A percentile compares a stretch with the other conserved stretches of the same genome.
Conservation (phyloP, 37 sponge, comb jelly and placozoan genomes). For the Oopsacas minuta region DNA sequence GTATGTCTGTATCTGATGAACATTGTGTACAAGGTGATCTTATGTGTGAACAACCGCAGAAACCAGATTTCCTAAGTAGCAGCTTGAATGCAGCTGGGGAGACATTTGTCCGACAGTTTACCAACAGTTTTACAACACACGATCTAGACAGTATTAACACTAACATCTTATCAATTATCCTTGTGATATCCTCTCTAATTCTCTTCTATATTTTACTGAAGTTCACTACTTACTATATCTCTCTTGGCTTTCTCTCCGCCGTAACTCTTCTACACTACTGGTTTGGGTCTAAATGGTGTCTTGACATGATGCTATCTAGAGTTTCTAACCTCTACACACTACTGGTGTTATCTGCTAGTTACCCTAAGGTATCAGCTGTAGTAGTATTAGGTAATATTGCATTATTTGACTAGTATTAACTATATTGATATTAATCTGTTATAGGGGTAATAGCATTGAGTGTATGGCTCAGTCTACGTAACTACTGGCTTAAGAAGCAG, state of each 20-base stretch:
- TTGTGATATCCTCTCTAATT: neutral
- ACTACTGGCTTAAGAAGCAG: constrained; percentile 11
- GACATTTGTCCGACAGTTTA: neutral
- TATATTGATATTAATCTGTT: neutral
- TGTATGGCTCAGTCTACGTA: neutral
- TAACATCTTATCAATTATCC: neutral
- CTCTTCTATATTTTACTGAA: neutral
- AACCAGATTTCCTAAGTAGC: neutral
- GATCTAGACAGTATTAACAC: neutral
- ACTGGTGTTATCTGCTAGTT: neutral
- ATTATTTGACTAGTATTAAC: neutral
- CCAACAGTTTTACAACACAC: neutral
- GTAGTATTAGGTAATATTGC: neutral
- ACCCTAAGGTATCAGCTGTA: neutral
- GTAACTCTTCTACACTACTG: neutral
- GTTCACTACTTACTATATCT: neutral
- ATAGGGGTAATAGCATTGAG: neutral
- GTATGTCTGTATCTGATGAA: neutral
- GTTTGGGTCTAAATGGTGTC: constrained; percentile 6
- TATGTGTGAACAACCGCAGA: neutral
- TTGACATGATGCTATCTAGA: neutral
- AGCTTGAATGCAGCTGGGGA: constrained; percentile 1
- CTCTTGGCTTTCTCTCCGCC: neutral
- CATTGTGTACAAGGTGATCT: neutral
- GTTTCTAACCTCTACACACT: neutral